Evolutionary conservation across 2,797 vertebrate genomes (phyloP), one percentile per base, ranked within the genome.

Genomic region (Gallinago nigripennis): DNA sequence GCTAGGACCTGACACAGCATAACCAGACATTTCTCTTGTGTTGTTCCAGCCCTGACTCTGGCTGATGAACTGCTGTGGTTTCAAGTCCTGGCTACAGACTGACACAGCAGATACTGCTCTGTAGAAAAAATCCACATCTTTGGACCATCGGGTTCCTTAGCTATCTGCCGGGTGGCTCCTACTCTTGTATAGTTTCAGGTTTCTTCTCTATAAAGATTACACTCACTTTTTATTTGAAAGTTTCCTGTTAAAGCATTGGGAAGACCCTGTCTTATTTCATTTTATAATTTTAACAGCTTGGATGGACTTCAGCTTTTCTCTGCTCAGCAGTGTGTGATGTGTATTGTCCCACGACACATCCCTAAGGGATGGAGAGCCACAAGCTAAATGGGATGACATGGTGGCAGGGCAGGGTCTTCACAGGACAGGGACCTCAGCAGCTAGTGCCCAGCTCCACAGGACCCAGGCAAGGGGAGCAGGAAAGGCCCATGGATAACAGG

Each of bases 1-100:
- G 76, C 82, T 51, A 11, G 72, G 24, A 15, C 82, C 95, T 92
- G 94, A 92, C 75, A 50, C 90, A 94, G 91, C 94, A 37, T 5
- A 65, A 3, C 50, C 75, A 45, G 65, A 15, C 61, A 2, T 63
- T 75, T 54, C 54, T 56, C 77, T 43, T n/a, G 11, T 76, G 76
- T 3, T 82, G n/a, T 35, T 27, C 54, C 82, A 90, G 72, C 69
- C 53, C 90, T 70, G 82, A 7, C 61, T 46, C 23, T 73, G 66
- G 63, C 90, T 51, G 60, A 82, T 5, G 64, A 80, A 51, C 65
- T 85, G 94, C 84, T 92, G 91, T 11, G 66, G 6, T 56, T 71
- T 72, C 61, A 27, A 25, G 23, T 60, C 39, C 80, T 53, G 28
- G 41, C 46, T 33, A 70, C 2, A 57, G 50, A 50, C 90, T 86